These are phyloP conservation scores for Syngnathus floridae DNA, from an alignment of 2,113 vertebrate genomes.

Conservation along the genomic window DNA sequence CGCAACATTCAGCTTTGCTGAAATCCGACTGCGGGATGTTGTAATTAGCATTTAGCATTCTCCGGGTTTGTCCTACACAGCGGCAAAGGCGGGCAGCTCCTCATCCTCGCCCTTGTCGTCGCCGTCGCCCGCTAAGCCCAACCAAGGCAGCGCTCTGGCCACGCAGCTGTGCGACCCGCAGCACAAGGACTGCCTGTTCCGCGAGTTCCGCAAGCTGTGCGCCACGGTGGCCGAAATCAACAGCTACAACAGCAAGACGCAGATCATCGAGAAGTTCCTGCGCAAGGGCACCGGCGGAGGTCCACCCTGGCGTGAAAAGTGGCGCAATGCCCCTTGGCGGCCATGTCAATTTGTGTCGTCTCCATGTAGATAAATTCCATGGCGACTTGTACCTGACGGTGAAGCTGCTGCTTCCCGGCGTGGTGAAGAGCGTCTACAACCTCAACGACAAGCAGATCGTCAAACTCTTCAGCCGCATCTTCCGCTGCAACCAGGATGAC, in stretches of 20 bases:
- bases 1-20: not conserved
- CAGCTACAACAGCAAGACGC: slow-evolving; percentile 91
- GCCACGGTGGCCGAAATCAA: slow-evolving; percentile 86
- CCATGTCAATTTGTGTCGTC: not conserved
- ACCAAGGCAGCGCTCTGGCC: slow-evolving; percentile 69
- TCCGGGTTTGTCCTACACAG: slow-evolving; percentile 23
- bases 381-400: slow-evolving; percentile 91
- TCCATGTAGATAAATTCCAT: slow-evolving; percentile 82
- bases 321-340: not conserved
- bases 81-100: slow-evolving; percentile 67
- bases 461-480: slow-evolving; percentile 93
- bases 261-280: slow-evolving; percentile 92
- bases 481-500: slow-evolving; percentile 86
- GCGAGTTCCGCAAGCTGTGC: slow-evolving; percentile 93
- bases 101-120: slow-evolving; percentile 43
- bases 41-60: no score
- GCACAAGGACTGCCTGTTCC: slow-evolving; percentile 89
- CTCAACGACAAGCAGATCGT: slow-evolving; percentile 98
- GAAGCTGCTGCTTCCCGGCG: slow-evolving; percentile 90
- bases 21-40: not conserved
- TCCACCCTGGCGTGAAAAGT: slow-evolving; percentile 30
- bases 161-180: slow-evolving; percentile 75
- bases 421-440: slow-evolving; percentile 96
- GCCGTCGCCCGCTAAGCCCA: slow-evolving; percentile 35
- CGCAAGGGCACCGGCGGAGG: slow-evolving; percentile 85